Percentiles rank a stretch among this genome's conserved stretches.
Conservation (phyloP, 2,888 invertebrate species). For the Epinotia demarniana region DNA sequence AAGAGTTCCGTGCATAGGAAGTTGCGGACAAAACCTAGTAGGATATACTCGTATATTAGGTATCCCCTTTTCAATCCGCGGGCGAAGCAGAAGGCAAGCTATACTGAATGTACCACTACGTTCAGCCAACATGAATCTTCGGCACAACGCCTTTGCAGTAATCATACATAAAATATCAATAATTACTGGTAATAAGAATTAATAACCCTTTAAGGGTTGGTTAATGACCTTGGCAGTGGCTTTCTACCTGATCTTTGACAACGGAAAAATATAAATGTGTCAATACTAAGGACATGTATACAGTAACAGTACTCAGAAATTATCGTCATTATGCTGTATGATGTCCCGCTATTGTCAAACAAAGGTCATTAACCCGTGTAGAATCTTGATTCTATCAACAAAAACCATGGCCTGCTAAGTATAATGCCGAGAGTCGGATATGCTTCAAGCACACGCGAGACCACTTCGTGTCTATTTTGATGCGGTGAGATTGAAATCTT, state of each 20-base stretch:
- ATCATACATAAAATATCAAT: neutral
- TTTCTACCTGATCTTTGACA: neutral
- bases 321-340: slow-evolving; percentile 10
- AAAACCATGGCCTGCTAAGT: slow-evolving; percentile 12
- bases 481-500: neutral
- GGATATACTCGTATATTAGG: too few species aligned
- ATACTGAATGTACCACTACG: neutral
- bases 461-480: neutral
- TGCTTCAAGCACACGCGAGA: slow-evolving; percentile 9
- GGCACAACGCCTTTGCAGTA: slow-evolving; percentile 1
- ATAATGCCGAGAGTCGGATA: slow-evolving; percentile 15
- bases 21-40: too few species aligned
- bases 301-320: slow-evolving; percentile 5
- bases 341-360: slow-evolving; percentile 38
- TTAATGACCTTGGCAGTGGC: neutral
- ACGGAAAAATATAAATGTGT: neutral
- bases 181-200: neutral
- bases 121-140: slow-evolving; percentile 19
- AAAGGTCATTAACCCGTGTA: slow-evolving; percentile 27
- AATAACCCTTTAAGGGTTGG: neutral
- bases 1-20: too few species aligned
- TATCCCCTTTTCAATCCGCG: too few species aligned
- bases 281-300: slow-evolving; percentile 8
- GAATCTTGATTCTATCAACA: slow-evolving; percentile 14
- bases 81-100: too few species aligned